phyloP scores from a whole-genome alignment of 2,113 vertebrate species.

The Buteo buteo region DNA sequence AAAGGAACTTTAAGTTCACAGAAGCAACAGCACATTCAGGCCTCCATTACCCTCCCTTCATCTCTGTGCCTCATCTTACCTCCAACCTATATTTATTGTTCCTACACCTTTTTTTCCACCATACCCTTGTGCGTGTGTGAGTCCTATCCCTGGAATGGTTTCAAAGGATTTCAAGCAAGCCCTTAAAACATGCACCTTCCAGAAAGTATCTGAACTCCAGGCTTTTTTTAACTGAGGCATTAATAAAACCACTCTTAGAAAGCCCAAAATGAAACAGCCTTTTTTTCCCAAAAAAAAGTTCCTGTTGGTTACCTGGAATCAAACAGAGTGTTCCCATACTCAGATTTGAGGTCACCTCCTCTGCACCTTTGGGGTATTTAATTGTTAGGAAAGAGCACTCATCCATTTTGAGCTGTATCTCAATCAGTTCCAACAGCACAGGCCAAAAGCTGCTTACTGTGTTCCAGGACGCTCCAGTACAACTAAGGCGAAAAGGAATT shows the following conservation, averaged over 20 bases:
- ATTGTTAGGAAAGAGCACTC: neutral
- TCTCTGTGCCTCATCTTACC: neutral
- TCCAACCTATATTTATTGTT: neutral
- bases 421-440: neutral
- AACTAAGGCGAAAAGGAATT: neutral
- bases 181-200: neutral
- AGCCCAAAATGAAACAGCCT: neutral
- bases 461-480: neutral
- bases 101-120: neutral
- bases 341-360: neutral
- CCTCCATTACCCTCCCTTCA: neutral
- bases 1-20: neutral
- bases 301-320: neutral
- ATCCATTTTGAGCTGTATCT: neutral
- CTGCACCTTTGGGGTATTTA: neutral
- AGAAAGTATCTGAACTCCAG: neutral
- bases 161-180: neutral
- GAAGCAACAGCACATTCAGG: neutral
- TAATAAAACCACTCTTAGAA: neutral
- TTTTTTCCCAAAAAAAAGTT: fast-evolving
- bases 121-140: neutral
- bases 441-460: neutral
- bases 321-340: neutral
- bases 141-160: neutral
- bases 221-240: neutral